Base-by-base conservation (phyloP, 2,888 invertebrate species). In the Lissocephala sabroskyi region DNA sequence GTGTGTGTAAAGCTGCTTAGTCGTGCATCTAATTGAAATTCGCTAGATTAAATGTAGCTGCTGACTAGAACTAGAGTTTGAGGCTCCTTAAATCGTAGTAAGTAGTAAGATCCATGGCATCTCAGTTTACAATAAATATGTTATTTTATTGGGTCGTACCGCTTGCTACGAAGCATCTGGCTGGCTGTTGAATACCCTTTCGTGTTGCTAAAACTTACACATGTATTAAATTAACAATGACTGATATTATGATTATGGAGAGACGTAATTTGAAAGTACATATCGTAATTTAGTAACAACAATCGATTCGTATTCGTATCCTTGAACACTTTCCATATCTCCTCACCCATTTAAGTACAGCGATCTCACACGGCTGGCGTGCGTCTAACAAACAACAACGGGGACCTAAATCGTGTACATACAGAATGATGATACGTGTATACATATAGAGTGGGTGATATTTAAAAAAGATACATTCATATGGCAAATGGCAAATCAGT, bases 151-250 rank as follows among this genome's bases (percentile, higher is more conserved):
- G 42, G 14, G 30, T 35, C 39, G 39, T 63, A 42, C 7, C 23
- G 4, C 7, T 23, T 23, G 23, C 23, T 23, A 23, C 7, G 3
- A 23, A 23, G 7, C 23, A 23, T 5, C 7, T 23, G 23, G 3
- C 7, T 23, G 3, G 23, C 7, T 23, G 23, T 23, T 23, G 23
- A 4, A 2, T 2, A 11, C 13, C 1, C 13, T 33, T 33, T 35
- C 14, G 13, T 44, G 37, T 41, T 33, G 42, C 41, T 68, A 70
- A 60, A 44, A 45, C 67, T 67, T 75, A 67, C 75, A 75, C 67
- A 75, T 73, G 70, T 76, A 68, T 62, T 65, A 65, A 68, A 68
- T 56, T 73, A 68, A 76, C 75, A 67, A 71, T 75, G 67, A 49
- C 67, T 56, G 66, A 57, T n/a, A n/a, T 57, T 52, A 49, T 58